Base-by-base conservation (phyloP, 2,113 vertebrate species). In the Odobenus rosmarus region DNA sequence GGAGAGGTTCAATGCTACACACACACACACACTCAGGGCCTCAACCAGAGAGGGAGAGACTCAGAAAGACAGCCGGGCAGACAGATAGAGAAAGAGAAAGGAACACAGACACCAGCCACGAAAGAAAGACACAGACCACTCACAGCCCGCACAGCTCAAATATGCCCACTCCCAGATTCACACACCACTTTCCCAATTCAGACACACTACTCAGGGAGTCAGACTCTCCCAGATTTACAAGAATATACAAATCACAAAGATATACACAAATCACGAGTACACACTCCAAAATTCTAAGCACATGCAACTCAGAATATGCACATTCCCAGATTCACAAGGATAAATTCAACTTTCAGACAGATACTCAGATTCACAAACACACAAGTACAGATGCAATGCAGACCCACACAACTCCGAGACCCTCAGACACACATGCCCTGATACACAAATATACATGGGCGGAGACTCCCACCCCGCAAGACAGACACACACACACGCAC, bases 71-170 rank as follows among this genome's bases (percentile, higher is more conserved):
- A 92, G 90, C 77, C 57, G 26, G 81, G 93, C 80, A 76, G 36
- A 85, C 49, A 71, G 79, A 67, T 55, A 95, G 23, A 94, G 74
- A 96, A 69, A 95, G 67, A 76, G 19, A 88, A 96, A 96, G 72
- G 84, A 92, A 93, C 46, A 86, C 28, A 83, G 53, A 46, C n/a
- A 90, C n/a, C 13, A 88, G 81, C 53, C 59, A 85, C 26, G 16
- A 67, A 84, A 96, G 80, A 83, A 57, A 67, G 57, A 90, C 71
- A 86, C 5, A 96, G 83, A 87, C 67, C 61, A 92, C 83, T 77
- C 51, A 92, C 83, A 72, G 39, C n/a, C 42, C 64, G 39, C n/a
- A 51, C 53, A 80, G 88, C 79, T 67, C 92, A 81, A 49, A 81
- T 14, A 69, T 46, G 53, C 33, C 89, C 42, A 86, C 42, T 92